Evolutionary conservation across 2,797 vertebrate genomes (phyloP).

Genomic region (Danionella dracula): DNA sequence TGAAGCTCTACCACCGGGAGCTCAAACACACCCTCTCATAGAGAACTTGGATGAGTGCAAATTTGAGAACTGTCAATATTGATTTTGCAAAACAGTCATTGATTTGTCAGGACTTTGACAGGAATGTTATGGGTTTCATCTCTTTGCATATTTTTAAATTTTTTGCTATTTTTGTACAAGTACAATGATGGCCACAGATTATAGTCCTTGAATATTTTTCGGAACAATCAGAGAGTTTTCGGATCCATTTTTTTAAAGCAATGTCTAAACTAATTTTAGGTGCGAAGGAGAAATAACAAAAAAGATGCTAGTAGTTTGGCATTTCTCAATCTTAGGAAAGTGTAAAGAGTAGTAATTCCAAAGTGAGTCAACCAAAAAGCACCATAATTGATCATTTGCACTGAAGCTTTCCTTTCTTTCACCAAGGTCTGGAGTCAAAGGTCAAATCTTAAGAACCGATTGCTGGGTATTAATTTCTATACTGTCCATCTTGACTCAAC

Average conservation of each 20-base stretch:
- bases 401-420: neutral
- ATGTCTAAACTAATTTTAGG: too few species aligned
- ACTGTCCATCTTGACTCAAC: neutral
- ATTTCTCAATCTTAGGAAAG: too few species aligned
- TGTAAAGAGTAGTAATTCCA: neutral
- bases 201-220: too few species aligned
- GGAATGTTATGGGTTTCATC: neutral
- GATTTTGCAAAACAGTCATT: constrained; percentile 21
- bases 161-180: neutral
- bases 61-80: constrained; percentile 40
- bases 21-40: constrained; percentile 32
- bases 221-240: too few species aligned
- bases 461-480: constrained; percentile 15
- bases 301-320: too few species aligned
- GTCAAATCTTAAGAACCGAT: neutral
- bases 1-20: constrained; percentile 22
- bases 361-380: neutral
- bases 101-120: constrained; percentile 13
- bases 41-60: constrained; percentile 13
- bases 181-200: neutral
- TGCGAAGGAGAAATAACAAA: too few species aligned
- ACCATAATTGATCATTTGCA: neutral
- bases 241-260: too few species aligned
- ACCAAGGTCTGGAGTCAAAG: neutral
- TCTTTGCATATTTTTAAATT: neutral